Percentiles rank a stretch among this genome's conserved stretches.
Conservation (phyloP, 1,140 invertebrate species). For the Drosophila sechellia region DNA sequence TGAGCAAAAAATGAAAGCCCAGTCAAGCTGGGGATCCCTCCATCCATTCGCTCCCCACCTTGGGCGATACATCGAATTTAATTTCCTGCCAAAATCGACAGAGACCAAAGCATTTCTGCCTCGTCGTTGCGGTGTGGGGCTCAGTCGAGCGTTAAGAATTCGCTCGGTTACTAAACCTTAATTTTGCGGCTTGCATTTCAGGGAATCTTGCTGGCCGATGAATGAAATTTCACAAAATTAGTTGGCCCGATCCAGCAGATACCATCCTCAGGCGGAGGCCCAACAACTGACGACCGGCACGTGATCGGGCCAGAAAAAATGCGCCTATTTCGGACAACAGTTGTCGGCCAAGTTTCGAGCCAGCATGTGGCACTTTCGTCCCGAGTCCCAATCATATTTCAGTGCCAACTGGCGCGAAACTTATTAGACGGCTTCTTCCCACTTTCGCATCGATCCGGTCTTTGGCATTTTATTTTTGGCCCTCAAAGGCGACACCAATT, state of each 20-base stretch:
- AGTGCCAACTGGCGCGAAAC: constrained; percentile 54
- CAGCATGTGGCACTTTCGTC: constrained; percentile 44
- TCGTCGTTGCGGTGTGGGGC: constrained; percentile 52
- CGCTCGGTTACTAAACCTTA: constrained; percentile 63
- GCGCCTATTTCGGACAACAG: constrained; percentile 32
- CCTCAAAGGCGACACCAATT: constrained; percentile 18
- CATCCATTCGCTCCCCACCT: constrained; percentile 28
- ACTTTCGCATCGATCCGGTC: constrained; percentile 16
- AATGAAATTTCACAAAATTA: constrained; percentile 77
- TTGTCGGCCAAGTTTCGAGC: constrained; percentile 32
- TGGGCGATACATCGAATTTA: constrained; percentile 79
- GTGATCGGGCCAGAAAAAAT: constrained; percentile 61
- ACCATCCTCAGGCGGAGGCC: constrained; percentile 5
- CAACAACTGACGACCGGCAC: constrained; percentile 76
- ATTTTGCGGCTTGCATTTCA: constrained; percentile 77
- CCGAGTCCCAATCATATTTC: constrained; percentile 40
- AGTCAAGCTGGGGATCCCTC: constrained; percentile 42
- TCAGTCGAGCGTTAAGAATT: constrained; percentile 72
- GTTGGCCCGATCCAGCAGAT: constrained; percentile 30
- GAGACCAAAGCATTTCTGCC: constrained; percentile 28
- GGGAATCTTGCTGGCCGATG: constrained; percentile 52
- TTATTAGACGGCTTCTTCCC: constrained; percentile 53
- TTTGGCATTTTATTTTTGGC: constrained; percentile 22
- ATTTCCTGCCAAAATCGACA: constrained; percentile 82
- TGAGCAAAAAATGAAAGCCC: constrained; percentile 67